These are phyloP conservation scores for Eulemur rubriventer DNA, from an alignment of 2,797 vertebrate genomes.

Conservation along the genomic window DNA sequence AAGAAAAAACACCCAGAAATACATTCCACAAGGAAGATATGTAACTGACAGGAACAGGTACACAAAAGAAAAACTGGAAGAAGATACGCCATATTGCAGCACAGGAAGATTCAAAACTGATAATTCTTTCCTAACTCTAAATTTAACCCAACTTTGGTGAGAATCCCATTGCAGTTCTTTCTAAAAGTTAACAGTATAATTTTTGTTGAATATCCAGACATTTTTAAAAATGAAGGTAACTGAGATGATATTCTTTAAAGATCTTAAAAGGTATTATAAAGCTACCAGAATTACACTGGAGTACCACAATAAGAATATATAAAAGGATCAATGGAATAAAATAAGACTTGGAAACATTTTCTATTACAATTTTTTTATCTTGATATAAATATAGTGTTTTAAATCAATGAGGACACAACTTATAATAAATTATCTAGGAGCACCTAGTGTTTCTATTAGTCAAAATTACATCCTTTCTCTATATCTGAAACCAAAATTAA, in stretches of 20 bases:
- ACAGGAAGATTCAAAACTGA: neutral
- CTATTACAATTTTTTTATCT: neutral
- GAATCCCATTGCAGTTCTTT: neutral
- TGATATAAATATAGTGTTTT: neutral
- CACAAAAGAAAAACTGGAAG: neutral
- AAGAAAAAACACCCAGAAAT: neutral
- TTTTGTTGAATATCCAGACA: neutral
- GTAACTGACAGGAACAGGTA: neutral
- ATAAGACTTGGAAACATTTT: conserved; percentile 2
- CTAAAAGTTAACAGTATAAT: neutral
- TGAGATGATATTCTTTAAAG: neutral
- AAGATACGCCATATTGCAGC: neutral
- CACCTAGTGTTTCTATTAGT: neutral
- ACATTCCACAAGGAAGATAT: neutral
- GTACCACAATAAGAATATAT: neutral
- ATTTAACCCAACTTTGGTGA: neutral
- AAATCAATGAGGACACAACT: neutral
- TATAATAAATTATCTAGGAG: neutral
- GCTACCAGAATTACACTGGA: neutral
- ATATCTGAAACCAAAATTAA: conserved; percentile 42
- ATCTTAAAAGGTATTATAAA: neutral
- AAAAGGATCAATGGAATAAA: conserved; percentile 9
- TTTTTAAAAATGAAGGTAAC: neutral
- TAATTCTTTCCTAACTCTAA: neutral
- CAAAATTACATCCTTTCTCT: neutral